Evolutionary conservation across 2,888 invertebrate species (phyloP).

Genomic region (Polylopha cassiicola): DNA sequence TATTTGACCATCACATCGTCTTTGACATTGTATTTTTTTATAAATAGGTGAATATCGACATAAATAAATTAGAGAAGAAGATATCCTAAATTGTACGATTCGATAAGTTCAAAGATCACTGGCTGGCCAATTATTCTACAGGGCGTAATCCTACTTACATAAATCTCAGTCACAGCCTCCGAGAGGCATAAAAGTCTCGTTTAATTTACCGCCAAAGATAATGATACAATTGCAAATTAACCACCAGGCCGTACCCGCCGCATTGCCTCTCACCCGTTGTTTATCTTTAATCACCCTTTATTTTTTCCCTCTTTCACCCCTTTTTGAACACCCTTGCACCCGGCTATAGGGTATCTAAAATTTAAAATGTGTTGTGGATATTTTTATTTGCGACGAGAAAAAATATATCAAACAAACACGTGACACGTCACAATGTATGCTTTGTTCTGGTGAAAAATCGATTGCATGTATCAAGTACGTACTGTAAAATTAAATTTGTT

Average conservation of each 20-base stretch:
- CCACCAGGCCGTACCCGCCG: constrained; percentile 41
- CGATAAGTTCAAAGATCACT: constrained; percentile 28
- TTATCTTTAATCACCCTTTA: constrained; percentile 74
- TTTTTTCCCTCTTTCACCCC: constrained; percentile 60
- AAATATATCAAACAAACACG: neutral
- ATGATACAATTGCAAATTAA: constrained; percentile 70
- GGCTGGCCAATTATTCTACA: constrained; percentile 32
- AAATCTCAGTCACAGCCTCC: constrained; percentile 42
- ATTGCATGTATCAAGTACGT: too few species aligned
- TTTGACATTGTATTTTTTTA: too few species aligned
- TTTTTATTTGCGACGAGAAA: too few species aligned
- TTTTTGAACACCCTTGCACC: constrained; percentile 43
- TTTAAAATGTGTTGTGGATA: constrained; percentile 37
- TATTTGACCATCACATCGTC: too few species aligned
- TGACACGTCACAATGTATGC: too few species aligned
- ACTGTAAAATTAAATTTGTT: too few species aligned
- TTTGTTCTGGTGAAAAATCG: too few species aligned
- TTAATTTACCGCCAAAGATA: constrained; percentile 58
- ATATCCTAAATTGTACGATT: constrained; percentile 18
- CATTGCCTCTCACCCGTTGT: constrained; percentile 54
- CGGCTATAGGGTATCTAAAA: constrained; percentile 58
- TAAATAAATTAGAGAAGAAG: constrained; percentile 26
- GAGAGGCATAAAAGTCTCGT: constrained; percentile 49
- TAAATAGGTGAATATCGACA: too few species aligned
- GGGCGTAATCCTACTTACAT: constrained; percentile 30